Evolutionary conservation across 2,113 vertebrate genomes (phyloP), one percentile per base, ranked within the genome.

Genomic region (Craseonycteris thonglongyai): DNA sequence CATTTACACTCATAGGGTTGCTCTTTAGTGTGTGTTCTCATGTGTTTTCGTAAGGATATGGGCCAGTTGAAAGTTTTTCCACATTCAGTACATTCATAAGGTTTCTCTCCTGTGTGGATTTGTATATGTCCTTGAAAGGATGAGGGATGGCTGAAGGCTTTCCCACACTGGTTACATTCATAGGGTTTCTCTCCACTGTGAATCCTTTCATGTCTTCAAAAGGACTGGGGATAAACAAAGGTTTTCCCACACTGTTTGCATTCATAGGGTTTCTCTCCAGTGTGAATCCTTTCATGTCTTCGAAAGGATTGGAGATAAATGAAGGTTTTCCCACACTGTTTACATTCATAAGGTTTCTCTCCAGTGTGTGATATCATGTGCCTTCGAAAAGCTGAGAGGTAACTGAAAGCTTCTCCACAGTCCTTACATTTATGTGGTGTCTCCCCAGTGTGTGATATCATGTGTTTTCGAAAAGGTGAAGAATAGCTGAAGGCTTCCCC

Each of bases 371-470:
- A 30, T 38, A 92, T 92, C 93, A 68, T 69, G 33, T 96, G 95
- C 51, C 90, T 92, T 63, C 68, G 89, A 51, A 95, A 94, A 80
- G 74, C 59, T 0, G 94, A 95, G 42, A 79, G 75, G 7, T 84
- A 95, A n/a, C 90, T 95, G 87, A 99, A 99, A 88, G 99, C 98
- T 95, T 97, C 93, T 8, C 97, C 95, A 21, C 97, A 97, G 21
- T 97, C 93, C 4, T 75, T 54, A 69, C 97, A 97, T 45, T 96
- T 86, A 38, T 97, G 90, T 2, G 97, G 96, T n/a, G 93, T 97
- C 49, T 97, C 97, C 33, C 97, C 97, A 0, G 97, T 96, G 82
- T 97, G 97, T 1, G 93, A 74, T n/a, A 96, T 96, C 78, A 92
- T 47, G 38, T 97, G 97, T 5, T 91, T 95, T 8, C 81, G 68